Evolutionary conservation across 2,888 invertebrate genomes (phyloP).

Genomic region (Tinea trinotella): DNA sequence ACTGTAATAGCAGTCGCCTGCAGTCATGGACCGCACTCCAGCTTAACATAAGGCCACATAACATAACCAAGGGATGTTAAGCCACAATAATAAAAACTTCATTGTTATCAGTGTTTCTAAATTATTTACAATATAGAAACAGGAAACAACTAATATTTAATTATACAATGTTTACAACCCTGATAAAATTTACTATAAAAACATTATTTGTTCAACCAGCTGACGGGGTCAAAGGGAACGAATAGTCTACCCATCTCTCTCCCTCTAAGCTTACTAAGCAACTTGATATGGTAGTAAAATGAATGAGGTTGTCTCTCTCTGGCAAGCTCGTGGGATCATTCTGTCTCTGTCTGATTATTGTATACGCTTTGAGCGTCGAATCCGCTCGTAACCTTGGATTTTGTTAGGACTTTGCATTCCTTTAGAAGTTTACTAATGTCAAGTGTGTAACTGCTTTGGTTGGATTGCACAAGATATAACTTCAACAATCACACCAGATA

Average conservation of each 20-base stretch:
- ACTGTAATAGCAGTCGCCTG: no score
- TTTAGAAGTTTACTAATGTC: no score
- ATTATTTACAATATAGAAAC: no score
- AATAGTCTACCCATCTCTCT: conserved; percentile 42
- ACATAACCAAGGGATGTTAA: no score
- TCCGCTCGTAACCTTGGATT: conserved; percentile 58
- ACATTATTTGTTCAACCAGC: conserved; percentile 22
- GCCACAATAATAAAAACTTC: no score
- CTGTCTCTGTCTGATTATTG: conserved; percentile 39
- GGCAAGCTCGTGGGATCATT: neutral
- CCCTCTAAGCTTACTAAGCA: conserved; percentile 38
- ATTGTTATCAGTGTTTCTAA: no score
- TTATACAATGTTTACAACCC: neutral
- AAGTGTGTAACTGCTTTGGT: no score
- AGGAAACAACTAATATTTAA: neutral
- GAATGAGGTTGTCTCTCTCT: conserved; percentile 41
- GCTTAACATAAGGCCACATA: no score
- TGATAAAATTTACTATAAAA: neutral
- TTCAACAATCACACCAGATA: no score
- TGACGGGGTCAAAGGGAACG: conserved; percentile 35
- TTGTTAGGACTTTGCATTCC: conserved; percentile 35
- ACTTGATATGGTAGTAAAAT: conserved; percentile 65
- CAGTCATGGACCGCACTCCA: no score
- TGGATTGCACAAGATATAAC: no score
- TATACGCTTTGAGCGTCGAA: conserved; percentile 47